Evolutionary conservation across 2,888 invertebrate species (phyloP), one percentile per base, ranked within the genome.

Genomic region (Anagyrus pseudococci): DNA sequence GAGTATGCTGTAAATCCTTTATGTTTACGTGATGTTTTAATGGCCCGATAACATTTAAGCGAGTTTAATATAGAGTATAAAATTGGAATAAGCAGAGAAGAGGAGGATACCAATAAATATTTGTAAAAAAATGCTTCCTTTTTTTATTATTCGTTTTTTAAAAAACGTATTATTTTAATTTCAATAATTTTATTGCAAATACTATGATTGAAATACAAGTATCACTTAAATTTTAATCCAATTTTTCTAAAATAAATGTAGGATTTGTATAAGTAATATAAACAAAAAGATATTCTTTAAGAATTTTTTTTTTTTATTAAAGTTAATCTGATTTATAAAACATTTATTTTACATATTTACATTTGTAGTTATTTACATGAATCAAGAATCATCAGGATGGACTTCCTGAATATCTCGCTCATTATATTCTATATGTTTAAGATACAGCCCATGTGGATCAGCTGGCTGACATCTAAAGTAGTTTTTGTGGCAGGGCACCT

Each of bases 401-500:
- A n/a, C n/a, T n/a, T 37, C 33, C 15, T 37, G 10, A 48, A 89
- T 82, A 71, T 89, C 87, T 50, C 85, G 78, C 44, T 86, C 84
- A 60, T 87, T 82, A 74, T 93, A 93, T 64, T 88, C 86, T 1
- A 93, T 87, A 71, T 89, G 83, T 64, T 85, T 85, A 23, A 94
- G 84, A 76, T 91, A 93, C 15, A 94, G 84, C 1, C 91, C 94
- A 72, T 85, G 81, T 0, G 91, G 84, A 17, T 60, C 66, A 46
- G 69, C 67, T 0, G 90, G 88, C 6, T 85, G 84, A 22, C 85
- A 79, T 22, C 81, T 76, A 71, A 82, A 73, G 92, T 92, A 94
- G 58, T 86, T 88, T 54, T 87, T 76, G 71, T 87, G 86, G 0
- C 89, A 89, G 0, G 94, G 94, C 46, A 91, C 84, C 75, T 92